Evolutionary conservation across 2,797 vertebrate genomes (phyloP).

Genomic region (Rhabdophis nuchalis): DNA sequence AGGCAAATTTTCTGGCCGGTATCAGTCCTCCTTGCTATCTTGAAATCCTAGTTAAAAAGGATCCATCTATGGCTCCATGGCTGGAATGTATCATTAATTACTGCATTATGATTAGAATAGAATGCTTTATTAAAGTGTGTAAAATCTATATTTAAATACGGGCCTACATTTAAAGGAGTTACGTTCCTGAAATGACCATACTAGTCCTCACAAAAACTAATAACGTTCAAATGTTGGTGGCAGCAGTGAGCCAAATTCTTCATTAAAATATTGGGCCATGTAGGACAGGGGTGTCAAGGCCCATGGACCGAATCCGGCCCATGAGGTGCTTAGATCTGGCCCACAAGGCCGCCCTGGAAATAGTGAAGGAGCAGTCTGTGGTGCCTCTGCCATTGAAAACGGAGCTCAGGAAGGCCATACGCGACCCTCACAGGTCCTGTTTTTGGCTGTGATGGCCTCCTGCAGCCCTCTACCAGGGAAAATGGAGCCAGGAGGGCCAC

Average conservation of each 20-base stretch:
- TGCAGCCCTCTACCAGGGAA: no score
- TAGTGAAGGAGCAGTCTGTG: no score
- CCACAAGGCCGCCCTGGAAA: no score
- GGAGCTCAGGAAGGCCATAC: no score
- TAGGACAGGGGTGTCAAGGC: not conserved
- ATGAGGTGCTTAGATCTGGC: no score
- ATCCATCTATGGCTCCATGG: no score
- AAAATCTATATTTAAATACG: not conserved
- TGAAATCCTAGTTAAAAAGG: not conserved
- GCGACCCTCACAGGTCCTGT: no score
- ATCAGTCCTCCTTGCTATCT: not conserved
- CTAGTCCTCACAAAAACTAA: not conserved
- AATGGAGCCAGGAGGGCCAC: no score
- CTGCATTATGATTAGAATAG: not conserved
- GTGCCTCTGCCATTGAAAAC: no score
- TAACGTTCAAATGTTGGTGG: not conserved
- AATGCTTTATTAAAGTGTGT: not conserved
- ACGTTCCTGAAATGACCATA: not conserved
- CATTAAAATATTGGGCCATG: not conserved
- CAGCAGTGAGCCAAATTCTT: not conserved
- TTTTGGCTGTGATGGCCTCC: accelerated
- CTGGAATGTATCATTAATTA: not conserved
- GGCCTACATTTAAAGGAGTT: not conserved
- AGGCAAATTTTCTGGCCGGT: not conserved
- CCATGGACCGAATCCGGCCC: no score